Percentiles rank a stretch among this genome's conserved stretches.
These are phyloP conservation scores for Trogon melanurus DNA, from an alignment of 2,113 vertebrate genomes.

Conservation along the genomic window DNA sequence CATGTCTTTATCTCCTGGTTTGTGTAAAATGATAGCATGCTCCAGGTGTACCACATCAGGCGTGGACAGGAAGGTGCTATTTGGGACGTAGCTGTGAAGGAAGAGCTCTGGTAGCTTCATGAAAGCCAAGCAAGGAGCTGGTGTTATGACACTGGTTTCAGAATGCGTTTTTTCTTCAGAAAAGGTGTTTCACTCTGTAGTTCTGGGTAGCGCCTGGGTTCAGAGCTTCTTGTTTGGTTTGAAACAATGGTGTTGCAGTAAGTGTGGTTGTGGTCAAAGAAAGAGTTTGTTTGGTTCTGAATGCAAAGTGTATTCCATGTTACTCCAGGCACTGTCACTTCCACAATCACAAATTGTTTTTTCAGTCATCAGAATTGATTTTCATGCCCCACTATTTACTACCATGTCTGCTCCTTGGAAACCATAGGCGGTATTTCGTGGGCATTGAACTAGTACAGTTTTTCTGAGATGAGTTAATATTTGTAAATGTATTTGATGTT, in stretches of 20 bases:
- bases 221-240: background rate
- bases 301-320: background rate
- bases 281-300: background rate
- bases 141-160: background rate
- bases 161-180: background rate
- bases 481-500: background rate
- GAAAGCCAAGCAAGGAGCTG: background rate
- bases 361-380: slow-evolving; percentile 10
- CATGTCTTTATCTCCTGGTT: background rate
- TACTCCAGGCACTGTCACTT: background rate
- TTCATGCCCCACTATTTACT: slow-evolving; percentile 29
- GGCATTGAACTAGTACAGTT: background rate
- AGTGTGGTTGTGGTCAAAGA: background rate
- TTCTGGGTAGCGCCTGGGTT: background rate
- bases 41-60: background rate
- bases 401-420: slow-evolving; percentile 4
- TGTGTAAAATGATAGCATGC: background rate
- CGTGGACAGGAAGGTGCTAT: rapidly evolving
- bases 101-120: background rate
- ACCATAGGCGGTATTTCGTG: background rate
- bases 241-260: rapidly evolving
- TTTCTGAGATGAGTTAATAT: background rate
- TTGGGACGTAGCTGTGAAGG: background rate
- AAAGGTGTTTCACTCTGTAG: background rate
- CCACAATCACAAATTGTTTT: slow-evolving; percentile 3